Conservation (phyloP, 2,797 vertebrate species). For the Hippoglossus hippoglossus region DNA sequence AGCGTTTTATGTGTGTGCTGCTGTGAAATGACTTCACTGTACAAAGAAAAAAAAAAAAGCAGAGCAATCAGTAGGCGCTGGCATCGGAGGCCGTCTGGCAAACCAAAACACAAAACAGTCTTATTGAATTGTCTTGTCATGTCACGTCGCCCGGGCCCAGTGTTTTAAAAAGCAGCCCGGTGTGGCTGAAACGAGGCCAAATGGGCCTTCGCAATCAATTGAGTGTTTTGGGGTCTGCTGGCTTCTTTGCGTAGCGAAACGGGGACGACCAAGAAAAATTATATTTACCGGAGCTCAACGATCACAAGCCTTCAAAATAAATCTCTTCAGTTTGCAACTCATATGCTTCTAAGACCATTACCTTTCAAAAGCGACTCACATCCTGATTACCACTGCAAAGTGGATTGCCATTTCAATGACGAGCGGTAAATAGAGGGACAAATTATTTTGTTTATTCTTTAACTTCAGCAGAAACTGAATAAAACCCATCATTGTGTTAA, state of each 20-base stretch:
- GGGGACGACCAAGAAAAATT: constrained; percentile 9
- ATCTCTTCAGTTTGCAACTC: constrained; percentile 55
- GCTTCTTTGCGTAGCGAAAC: constrained; percentile 45
- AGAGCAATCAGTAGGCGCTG: constrained; percentile 42
- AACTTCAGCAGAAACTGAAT: constrained; percentile 10
- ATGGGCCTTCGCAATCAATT: constrained; percentile 70
- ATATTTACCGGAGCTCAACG: constrained; percentile 16
- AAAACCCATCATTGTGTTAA: not conserved
- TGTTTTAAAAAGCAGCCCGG: constrained; percentile 44
- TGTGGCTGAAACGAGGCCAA: constrained; percentile 46
- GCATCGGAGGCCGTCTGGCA: constrained; percentile 21
- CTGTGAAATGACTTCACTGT: constrained; percentile 58
- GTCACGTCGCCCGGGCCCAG: constrained; percentile 7
- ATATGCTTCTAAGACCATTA: constrained; percentile 47
- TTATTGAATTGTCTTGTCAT: constrained; percentile 55
- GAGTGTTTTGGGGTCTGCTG: constrained; percentile 36
- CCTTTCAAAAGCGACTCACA: constrained; percentile 59
- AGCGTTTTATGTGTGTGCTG: constrained; percentile 56
- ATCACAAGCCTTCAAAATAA: constrained; percentile 49
- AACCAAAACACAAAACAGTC: constrained; percentile 46
- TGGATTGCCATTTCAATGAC: constrained; percentile 63
- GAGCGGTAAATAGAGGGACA: constrained; percentile 30
- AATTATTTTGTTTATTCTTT: constrained; percentile 25
- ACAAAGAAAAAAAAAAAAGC: constrained; percentile 6
- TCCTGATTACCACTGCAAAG: constrained; percentile 63